Percentiles rank a stretch among this genome's conserved stretches.
phyloP scores from a whole-genome alignment of 2,888 invertebrate species.

The Drosophila stalkeri region DNA sequence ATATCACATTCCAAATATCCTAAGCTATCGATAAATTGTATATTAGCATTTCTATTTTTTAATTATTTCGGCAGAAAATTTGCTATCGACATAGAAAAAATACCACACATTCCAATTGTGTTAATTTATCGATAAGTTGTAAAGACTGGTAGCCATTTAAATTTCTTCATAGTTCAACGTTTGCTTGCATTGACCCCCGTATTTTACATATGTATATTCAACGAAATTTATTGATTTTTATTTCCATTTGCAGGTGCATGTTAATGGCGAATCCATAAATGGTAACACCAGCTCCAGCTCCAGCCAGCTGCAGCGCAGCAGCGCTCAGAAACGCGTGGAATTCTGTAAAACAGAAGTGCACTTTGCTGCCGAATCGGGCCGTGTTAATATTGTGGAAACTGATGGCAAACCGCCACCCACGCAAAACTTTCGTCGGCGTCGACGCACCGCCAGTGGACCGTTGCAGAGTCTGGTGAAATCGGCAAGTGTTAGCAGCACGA shows the following conservation, averaged over 20 bases:
- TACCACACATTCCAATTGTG: neutral
- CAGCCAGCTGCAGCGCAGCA: constrained; percentile 58
- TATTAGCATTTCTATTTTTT: neutral
- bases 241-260: constrained; percentile 74
- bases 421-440: constrained; percentile 90
- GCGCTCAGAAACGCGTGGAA: constrained; percentile 89
- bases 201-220: neutral
- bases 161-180: neutral
- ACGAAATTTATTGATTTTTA: neutral
- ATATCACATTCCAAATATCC: neutral
- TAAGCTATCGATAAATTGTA: neutral
- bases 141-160: neutral
- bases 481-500: constrained; percentile 74
- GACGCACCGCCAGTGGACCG: constrained; percentile 86
- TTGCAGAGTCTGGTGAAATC: constrained; percentile 80
- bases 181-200: neutral
- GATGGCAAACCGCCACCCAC: constrained; percentile 95
- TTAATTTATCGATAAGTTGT: neutral
- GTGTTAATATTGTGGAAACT: constrained; percentile 94
- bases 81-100: neutral
- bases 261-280: constrained; percentile 76
- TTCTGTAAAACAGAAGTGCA: constrained; percentile 96
- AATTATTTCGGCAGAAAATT: neutral
- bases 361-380: constrained; percentile 93
- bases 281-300: constrained; percentile 28